Base-by-base conservation (phyloP, 2,888 invertebrate species). In the Camptogramma bilineatum region DNA sequence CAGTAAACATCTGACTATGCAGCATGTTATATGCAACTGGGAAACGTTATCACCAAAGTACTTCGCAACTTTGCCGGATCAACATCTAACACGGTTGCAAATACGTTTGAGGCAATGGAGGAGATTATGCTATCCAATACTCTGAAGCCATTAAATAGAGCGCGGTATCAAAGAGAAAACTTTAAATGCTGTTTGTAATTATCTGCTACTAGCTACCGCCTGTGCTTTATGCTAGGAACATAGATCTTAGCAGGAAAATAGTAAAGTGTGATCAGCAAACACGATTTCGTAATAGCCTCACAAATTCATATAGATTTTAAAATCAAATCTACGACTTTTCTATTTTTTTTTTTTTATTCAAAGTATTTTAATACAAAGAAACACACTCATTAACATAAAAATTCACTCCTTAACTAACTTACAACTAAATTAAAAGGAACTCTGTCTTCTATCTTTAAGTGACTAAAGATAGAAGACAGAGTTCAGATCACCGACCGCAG, bases 21-120 rank as follows among this genome's bases (percentile, higher is more conserved):
- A 63, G 34, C 13, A 13, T 39, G 28, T 28, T 55, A n/a, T 53
- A 18, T 58, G 61, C 71, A 63, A 46, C 31, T 55, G 66, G 66
- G 65, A 53, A 67, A 52, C 31, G 50, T 16, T 52, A 62, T 52
- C 46, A 52, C n/a, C 19, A 16, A 65, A 65, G 55, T 57, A 58
- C 47, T 51, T 63, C 51, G 56, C 47, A 68, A 70, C 70, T 70
- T 72, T 68, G 65, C 62, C 53, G 47, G 63, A 42, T 66, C 50
- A 61, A 59, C 57, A 55, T 64, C 57, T 52, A 62, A 59, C 60
- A 55, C 50, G 65, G 62, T 34, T 60, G 52, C 64, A 54, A 53
- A 42, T 50, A 57, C 44, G 56, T 63, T 60, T 18, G 17, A 60
- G 52, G 44, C 60, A 59, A 63, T 48, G 39, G 54, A 58, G 58